Percentiles rank a stretch among this genome's conserved stretches.
Evolutionary conservation across 1,140 invertebrate genomes (phyloP).

Genomic region (Papilio polytes): DNA sequence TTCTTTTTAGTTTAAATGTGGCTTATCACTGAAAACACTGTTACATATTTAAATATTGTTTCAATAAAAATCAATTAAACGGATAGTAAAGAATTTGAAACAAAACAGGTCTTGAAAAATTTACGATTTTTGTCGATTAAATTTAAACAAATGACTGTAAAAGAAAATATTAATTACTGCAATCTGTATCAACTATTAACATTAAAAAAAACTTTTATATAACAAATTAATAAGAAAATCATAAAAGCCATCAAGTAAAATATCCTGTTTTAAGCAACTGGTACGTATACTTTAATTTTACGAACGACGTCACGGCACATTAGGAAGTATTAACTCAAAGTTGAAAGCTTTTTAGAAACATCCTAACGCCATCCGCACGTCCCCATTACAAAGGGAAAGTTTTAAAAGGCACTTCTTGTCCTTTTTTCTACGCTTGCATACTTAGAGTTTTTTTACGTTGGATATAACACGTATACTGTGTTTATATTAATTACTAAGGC

Average conservation of each 20-base stretch:
- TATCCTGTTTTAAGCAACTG: constrained; percentile 3
- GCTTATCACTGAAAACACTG: no score
- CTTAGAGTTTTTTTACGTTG: background rate
- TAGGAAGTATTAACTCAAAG: constrained; percentile 24
- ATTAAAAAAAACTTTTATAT: background rate
- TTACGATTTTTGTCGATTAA: no score
- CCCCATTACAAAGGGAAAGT: constrained; percentile 13
- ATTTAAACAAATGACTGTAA: background rate
- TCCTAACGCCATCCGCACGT: constrained; percentile 19
- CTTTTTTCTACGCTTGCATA: constrained; percentile 12
- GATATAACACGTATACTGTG: background rate
- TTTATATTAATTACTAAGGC: background rate
- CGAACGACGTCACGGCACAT: constrained; percentile 18
- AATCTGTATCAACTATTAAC: background rate
- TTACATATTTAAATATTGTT: no score
- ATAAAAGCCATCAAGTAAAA: background rate
- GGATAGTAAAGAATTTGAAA: no score
- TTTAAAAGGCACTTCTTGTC: constrained; percentile 20
- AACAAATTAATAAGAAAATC: background rate
- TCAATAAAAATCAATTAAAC: no score
- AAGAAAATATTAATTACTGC: background rate
- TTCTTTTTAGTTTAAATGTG: no score
- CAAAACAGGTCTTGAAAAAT: no score
- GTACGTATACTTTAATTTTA: background rate
- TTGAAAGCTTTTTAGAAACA: constrained; percentile 26